phyloP scores from a whole-genome alignment of 1,140 invertebrate genomes.

The Drosophila sucinea region DNA sequence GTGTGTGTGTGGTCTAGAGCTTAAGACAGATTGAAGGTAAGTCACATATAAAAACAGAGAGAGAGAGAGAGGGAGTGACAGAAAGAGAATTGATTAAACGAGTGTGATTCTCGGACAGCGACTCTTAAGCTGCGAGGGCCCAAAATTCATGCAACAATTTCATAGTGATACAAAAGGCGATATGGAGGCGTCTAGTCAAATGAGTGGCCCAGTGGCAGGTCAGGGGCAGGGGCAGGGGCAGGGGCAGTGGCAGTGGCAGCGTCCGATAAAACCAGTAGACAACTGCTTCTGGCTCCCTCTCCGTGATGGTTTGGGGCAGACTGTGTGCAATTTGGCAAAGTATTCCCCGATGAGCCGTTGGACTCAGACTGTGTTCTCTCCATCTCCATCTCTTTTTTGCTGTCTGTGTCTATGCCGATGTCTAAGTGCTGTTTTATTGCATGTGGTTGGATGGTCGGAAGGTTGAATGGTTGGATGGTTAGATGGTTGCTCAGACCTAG shows the following conservation, averaged over 20 bases:
- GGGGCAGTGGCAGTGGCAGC: conserved; percentile 21
- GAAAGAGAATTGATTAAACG: not conserved
- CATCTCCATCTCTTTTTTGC: conserved; percentile 14
- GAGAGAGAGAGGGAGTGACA: not conserved
- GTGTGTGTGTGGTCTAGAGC: conserved; percentile 5
- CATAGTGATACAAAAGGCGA: not conserved
- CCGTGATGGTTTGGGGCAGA: conserved; percentile 14
- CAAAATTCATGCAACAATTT: not conserved
- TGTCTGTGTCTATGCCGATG: conserved; percentile 35
- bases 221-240: too few species aligned
- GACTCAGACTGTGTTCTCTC: conserved; percentile 50
- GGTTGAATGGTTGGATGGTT: conserved; percentile 30
- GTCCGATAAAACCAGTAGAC: conserved; percentile 25
- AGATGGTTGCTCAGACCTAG: conserved; percentile 37
- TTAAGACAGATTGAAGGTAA: conserved; percentile 6
- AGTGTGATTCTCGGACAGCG: conserved; percentile 8
- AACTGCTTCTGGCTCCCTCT: not conserved
- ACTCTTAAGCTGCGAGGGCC: conserved; percentile 3
- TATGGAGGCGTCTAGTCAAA: conserved; percentile 61
- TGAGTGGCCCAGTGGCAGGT: conserved; percentile 53
- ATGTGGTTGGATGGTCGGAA: conserved; percentile 59
- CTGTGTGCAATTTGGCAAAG: conserved; percentile 75
- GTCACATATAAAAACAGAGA: not conserved
- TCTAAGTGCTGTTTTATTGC: conserved; percentile 81
- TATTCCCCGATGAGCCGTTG: conserved; percentile 74